Conservation (phyloP, 2,888 invertebrate species). For the Emmelina monodactyla region DNA sequence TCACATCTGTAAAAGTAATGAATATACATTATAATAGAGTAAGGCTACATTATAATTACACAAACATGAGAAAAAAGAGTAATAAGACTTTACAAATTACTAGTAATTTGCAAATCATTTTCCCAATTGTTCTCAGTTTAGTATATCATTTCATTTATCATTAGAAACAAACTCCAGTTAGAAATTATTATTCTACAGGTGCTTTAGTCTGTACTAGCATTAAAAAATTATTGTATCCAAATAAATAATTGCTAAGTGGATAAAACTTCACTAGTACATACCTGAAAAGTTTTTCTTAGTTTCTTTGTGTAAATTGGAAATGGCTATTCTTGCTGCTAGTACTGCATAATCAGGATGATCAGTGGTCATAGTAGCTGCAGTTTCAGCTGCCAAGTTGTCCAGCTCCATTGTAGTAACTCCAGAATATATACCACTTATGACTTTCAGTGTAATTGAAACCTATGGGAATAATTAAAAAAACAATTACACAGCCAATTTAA, state of each 20-base stretch:
- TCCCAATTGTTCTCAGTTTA: no score
- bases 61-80: no score
- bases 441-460: conserved; percentile 87
- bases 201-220: no score
- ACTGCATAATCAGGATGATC: conserved; percentile 96
- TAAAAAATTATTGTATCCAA: no score
- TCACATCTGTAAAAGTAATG: conserved; percentile 76
- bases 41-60: no score
- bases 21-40: background rate
- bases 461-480: conserved; percentile 22
- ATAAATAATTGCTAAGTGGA: conserved; percentile 3
- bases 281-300: conserved; percentile 94
- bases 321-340: conserved; percentile 88
- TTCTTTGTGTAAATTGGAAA: conserved; percentile 98
- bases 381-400: conserved; percentile 98
- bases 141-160: no score
- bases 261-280: conserved; percentile 35
- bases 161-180: no score
- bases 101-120: no score
- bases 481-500: background rate
- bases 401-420: conserved; percentile 97
- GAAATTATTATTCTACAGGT: no score
- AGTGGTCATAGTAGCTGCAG: conserved; percentile 97
- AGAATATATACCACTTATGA: conserved; percentile 92
- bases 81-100: no score